Evolutionary conservation across 2,888 invertebrate species (phyloP), one percentile per base, ranked within the genome.

Genomic region (Mesorhabditis spiculigera): DNA sequence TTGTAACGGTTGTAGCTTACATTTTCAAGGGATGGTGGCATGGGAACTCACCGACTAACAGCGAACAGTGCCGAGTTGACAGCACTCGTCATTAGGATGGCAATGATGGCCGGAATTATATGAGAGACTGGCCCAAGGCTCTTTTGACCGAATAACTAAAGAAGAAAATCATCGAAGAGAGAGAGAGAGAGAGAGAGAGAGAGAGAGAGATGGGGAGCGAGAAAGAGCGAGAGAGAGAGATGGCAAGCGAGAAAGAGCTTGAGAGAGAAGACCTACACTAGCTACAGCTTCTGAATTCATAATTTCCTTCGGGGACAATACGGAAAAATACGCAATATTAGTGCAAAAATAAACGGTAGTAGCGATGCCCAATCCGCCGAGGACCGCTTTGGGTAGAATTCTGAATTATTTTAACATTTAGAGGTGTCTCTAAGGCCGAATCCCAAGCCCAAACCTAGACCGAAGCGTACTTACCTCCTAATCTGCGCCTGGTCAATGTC

Each of bases 41-140:
- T 28, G 28, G 28, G 28, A 50, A 50, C 63, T 5, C 43, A 74
- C 75, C 78, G 67, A 66, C 75, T 76, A 75, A 77, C 75, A 41
- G 73, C 68, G 69, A 78, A 78, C 5, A 78, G 69, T 45, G 75
- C 78, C 6, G 73, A 72, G 67, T 78, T 78, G 8, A 78, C 63
- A 2, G 78, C 77, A 10, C 78, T 76, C 58, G 76, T 73, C 5
- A 78, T 71, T 43, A 78, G 44, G 43, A 78, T 66, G 41, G 76
- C 78, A 45, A 78, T 76, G 10, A 78, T 69, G 5, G 72, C 75
- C 0, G 78, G 78, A 63, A 78, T 76, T 2, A 72, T 73, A 62
- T 74, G 76, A n/a, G 75, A 70, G 4, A 76, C 67, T 43, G 8
- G 10, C 16, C 78, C 78, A 41, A 78, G 69, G 28, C 77, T 77